Base-by-base conservation (phyloP, 1,140 invertebrate species). In the Physella acuta region DNA sequence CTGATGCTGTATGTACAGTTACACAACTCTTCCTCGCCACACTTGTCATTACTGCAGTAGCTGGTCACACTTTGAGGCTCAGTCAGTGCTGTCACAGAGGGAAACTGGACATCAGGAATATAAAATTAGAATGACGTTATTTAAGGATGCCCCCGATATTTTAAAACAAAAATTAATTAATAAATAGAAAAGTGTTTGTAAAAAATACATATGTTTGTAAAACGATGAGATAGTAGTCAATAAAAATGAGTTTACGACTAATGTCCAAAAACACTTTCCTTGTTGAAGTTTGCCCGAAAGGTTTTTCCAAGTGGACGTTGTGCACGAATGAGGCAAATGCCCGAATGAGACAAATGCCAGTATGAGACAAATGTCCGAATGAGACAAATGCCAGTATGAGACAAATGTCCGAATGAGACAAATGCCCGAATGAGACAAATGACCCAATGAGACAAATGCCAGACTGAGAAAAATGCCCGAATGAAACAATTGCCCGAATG, bases 331-430 rank as follows among this genome's bases (percentile, higher is more conserved):
- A n/a, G n/a, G n/a, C n/a, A n/a, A n/a, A n/a, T n/a, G n/a, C 0
- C 79, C 78, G 2, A 79, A 79, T 55, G 80, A 81, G 5, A 76
- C 81, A 70, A 78, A 82, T 68, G 81, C 81, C 0, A n/a, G n/a
- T n/a, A n/a, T n/a, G n/a, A n/a, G n/a, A n/a, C n/a, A n/a, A n/a
- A n/a, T n/a, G n/a, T 0, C 79, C 78, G 2, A 79, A 79, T 55
- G 80, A 81, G 5, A 76, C 81, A 70, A 78, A 82, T 68, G 81
- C 81, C 0, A n/a, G n/a, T n/a, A n/a, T n/a, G n/a, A n/a, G n/a
- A n/a, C n/a, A n/a, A n/a, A n/a, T n/a, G n/a, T n/a, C n/a, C n/a
- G n/a, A n/a, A n/a, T n/a, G n/a, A n/a, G n/a, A n/a, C n/a, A n/a
- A n/a, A n/a, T n/a, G n/a, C n/a, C n/a, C n/a, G n/a, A n/a, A n/a